Conservation (phyloP, 2,797 vertebrate species). For the Trematomus bernacchii region DNA sequence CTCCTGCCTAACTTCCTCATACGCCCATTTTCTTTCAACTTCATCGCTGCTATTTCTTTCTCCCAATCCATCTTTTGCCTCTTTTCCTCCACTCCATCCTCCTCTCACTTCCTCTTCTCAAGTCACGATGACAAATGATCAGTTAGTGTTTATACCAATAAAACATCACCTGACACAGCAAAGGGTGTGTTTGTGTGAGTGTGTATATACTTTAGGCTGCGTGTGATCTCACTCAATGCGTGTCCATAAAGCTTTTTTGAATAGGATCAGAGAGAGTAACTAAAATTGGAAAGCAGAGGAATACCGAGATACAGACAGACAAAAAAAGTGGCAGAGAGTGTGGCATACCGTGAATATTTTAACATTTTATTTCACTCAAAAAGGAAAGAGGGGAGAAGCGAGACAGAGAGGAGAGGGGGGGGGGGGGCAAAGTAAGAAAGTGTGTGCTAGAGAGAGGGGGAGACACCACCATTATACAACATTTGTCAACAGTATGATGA, state of each 20-base stretch:
- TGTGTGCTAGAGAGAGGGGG: conserved; percentile 9
- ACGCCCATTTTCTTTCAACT: too few species aligned
- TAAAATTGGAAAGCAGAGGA: conserved; percentile 46
- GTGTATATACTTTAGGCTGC: background rate
- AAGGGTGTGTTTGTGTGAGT: conserved; percentile 31
- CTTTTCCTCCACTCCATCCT: conserved; percentile 9
- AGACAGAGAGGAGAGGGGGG: background rate
- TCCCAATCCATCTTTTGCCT: background rate
- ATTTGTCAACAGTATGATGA: conserved; percentile 38
- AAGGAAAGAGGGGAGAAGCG: background rate
- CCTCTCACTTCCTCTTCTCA: conserved; percentile 18
- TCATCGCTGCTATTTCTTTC: background rate
- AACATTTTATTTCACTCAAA: conserved; percentile 63
- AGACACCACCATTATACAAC: conserved; percentile 50
- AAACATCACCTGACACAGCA: conserved; percentile 55
- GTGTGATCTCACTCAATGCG: background rate
- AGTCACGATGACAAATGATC: conserved; percentile 39
- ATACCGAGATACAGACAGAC: conserved; percentile 17
- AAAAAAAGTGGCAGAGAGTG: conserved; percentile 38
- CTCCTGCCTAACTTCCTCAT: background rate
- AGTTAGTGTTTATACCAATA: conserved; percentile 26
- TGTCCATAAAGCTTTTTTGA: conserved; percentile 28
- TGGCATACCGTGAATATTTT: conserved; percentile 62
- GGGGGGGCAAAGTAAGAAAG: conserved; percentile 31
- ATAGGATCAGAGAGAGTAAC: conserved; percentile 28